Evolutionary conservation across 2,113 vertebrate species (phyloP), one percentile per base, ranked within the genome.

Genomic region (Paralichthys olivaceus): DNA sequence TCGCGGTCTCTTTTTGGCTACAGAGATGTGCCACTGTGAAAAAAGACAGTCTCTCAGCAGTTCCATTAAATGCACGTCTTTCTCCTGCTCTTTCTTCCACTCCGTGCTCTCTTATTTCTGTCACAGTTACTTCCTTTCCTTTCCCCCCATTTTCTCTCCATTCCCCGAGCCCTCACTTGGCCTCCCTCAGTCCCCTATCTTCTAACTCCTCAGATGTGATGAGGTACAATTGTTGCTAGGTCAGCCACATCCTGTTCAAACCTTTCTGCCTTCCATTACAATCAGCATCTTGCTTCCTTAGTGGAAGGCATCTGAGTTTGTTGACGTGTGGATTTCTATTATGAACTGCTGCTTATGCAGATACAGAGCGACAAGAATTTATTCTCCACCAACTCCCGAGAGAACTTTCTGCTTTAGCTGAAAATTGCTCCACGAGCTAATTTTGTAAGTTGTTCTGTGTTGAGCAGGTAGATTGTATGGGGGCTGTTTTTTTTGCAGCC

Each of bases 1-100:
- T 75, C 60, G 7, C 43, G 20, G 61, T 25, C 45, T 79, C 65
- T 59, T 58, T 72, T 67, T 66, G 63, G 64, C 76, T 58, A 55
- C 77, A 75, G 72, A 80, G 80, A 84, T 68, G 63, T 7, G 45
- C 87, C 49, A 72, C 81, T 81, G 87, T 82, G 80, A 85, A 79
- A 75, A 64, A 69, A 87, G 69, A 69, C 75, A 40, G 19, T 75
- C 63, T 80, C 81, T 66, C 81, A 83, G 69, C 77, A 75, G 76
- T 85, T 77, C 67, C 55, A 83, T 80, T 87, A 83, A 87, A 81
- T 65, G 43, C 68, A 20, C 47, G n/a, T 83, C 56, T 81, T 15
- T 83, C 82, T 83, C 57, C 47, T 65, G 56, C 61, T 69, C 72
- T 72, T 72, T 87, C 70, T 73, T 86, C 78, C 64, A 40, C 53